Evolutionary conservation across 2,888 invertebrate species (phyloP).

Genomic region (Dorcus parallelipipedus): DNA sequence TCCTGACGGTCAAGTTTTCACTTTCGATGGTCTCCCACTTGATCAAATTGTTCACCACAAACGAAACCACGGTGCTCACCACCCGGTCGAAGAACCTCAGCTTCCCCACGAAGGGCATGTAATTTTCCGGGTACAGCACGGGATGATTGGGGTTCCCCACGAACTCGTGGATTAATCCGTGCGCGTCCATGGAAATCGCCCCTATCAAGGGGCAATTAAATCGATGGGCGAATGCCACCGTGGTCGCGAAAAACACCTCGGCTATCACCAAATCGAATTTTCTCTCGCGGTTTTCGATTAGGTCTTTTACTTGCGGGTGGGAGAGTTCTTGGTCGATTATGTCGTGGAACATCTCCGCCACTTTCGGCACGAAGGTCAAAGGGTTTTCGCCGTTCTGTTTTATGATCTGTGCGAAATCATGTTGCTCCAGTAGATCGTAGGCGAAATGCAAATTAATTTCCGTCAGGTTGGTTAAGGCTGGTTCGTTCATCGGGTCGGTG

Average conservation of each 20-base stretch:
- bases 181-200: slow-evolving; percentile 37
- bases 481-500: slow-evolving; percentile 44
- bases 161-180: slow-evolving; percentile 31
- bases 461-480: slow-evolving; percentile 40
- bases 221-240: slow-evolving; percentile 35
- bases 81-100: slow-evolving; percentile 46
- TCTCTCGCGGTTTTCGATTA: slow-evolving; percentile 34
- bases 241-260: slow-evolving; percentile 34
- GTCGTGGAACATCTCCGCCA: slow-evolving; percentile 1
- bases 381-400: slow-evolving; percentile 1
- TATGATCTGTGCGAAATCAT: slow-evolving; percentile 21
- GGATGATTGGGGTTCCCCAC: slow-evolving; percentile 41
- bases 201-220: slow-evolving; percentile 42
- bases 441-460: slow-evolving; percentile 45
- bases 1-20: slow-evolving; percentile 33
- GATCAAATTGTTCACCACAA: slow-evolving; percentile 20
- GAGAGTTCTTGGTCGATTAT: slow-evolving; percentile 19
- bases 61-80: slow-evolving; percentile 30
- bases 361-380: slow-evolving; percentile 6
- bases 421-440: slow-evolving; percentile 29
- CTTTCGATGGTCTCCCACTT: slow-evolving; percentile 26
- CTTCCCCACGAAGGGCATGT: slow-evolving; percentile 38
- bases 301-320: slow-evolving; percentile 33
- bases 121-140: slow-evolving; percentile 39
- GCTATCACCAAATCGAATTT: slow-evolving; percentile 41